Percentiles rank a stretch among this genome's conserved stretches.
Conservation (phyloP, 1,140 invertebrate genomes). For the Acromyrmex heyeri region DNA sequence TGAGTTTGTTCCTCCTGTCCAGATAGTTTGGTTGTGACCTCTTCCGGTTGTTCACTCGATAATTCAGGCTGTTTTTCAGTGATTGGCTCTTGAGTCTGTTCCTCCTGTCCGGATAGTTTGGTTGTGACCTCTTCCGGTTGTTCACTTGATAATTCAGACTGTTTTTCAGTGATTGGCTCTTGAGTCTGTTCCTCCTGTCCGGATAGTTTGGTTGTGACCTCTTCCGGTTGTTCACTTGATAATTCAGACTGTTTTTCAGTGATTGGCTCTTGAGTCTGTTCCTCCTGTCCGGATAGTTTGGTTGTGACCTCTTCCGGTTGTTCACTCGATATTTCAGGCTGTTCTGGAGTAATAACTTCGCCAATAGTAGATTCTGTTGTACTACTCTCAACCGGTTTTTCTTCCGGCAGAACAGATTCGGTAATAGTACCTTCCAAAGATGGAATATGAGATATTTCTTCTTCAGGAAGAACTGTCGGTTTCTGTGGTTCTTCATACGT, state of each 20-base stretch:
- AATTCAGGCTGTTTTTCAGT: too few relatives aligned
- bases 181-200: slow-evolving; percentile 27
- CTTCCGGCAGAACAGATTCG: slow-evolving; percentile 15
- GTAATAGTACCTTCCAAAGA: background rate
- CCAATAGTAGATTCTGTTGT: background rate
- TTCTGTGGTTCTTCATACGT: slow-evolving; percentile 41
- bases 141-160: too few relatives aligned
- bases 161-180: too few relatives aligned
- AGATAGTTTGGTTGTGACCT: too few relatives aligned
- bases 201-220: slow-evolving; percentile 35
- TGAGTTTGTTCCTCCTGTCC: too few relatives aligned
- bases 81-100: too few relatives aligned
- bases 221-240: slow-evolving; percentile 28
- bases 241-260: slow-evolving; percentile 25
- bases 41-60: too few relatives aligned
- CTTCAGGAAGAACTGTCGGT: slow-evolving; percentile 26
- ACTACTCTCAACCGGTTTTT: slow-evolving; percentile 53
- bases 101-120: too few relatives aligned
- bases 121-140: too few relatives aligned
- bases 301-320: slow-evolving; percentile 48
- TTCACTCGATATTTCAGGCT: slow-evolving; percentile 37
- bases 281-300: slow-evolving; percentile 13
- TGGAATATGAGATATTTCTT: slow-evolving; percentile 40
- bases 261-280: background rate
- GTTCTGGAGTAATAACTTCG: background rate